phyloP scores from a whole-genome alignment of 2,888 invertebrate genomes.

The Microdon myrmicae region DNA sequence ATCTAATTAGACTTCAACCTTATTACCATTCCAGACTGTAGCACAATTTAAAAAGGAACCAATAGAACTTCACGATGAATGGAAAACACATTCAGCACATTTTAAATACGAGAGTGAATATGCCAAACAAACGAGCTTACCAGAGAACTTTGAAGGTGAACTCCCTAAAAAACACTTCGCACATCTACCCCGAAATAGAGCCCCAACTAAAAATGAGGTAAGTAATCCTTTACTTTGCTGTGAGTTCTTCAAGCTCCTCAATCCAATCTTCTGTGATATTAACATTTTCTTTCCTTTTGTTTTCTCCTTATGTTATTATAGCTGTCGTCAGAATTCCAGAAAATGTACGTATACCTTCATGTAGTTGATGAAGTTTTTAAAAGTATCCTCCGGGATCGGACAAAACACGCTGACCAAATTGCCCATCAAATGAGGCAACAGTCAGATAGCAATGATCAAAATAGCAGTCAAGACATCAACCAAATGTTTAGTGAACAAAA shows the following conservation, averaged over 20 bases:
- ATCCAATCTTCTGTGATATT: neutral
- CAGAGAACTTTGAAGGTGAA: constrained; percentile 4
- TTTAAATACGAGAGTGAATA: constrained; percentile 2
- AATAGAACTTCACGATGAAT: constrained; percentile 9
- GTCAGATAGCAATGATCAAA: constrained; percentile 2
- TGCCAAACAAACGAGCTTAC: neutral
- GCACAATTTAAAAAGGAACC: constrained; percentile 20
- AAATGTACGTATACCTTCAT: constrained; percentile 11
- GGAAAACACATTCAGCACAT: constrained; percentile 10
- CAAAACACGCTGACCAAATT: constrained; percentile 1
- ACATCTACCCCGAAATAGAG: neutral
- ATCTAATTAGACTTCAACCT: too few species aligned
- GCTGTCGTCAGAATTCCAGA: constrained; percentile 15
- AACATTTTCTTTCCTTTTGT: neutral
- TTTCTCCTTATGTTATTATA: too few species aligned
- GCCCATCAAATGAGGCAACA: constrained; percentile 8
- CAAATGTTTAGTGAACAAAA: constrained; percentile 2
- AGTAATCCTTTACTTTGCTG: neutral
- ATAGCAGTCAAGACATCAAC: neutral
- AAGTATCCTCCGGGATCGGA: constrained; percentile 8
- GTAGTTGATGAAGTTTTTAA: constrained; percentile 14
- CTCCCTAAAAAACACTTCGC: neutral
- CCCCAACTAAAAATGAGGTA: constrained; percentile 14
- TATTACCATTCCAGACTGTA: constrained; percentile 20
- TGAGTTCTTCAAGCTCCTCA: neutral